A percentile compares a stretch with the other conserved stretches of the same genome.
phyloP scores from a whole-genome alignment of 2,797 vertebrate genomes.

The Hypotaenidia okinawae region DNA sequence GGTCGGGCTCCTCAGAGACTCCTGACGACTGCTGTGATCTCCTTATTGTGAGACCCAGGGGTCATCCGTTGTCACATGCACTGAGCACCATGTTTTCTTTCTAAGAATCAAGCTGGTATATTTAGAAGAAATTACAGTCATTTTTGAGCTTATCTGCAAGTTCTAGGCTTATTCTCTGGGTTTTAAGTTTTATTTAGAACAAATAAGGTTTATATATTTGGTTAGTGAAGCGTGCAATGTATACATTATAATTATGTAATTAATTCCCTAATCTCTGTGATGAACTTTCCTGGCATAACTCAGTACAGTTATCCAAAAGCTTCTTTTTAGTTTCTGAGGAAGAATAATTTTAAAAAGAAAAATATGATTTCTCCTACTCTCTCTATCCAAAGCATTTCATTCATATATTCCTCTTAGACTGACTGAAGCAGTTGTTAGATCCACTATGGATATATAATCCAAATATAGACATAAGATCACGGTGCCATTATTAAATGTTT shows the following conservation, averaged over 20 bases:
- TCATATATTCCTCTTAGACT: slow-evolving; percentile 3
- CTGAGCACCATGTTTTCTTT: neutral
- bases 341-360: slow-evolving; percentile 19
- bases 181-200: slow-evolving; percentile 24
- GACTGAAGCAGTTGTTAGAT: slow-evolving; percentile 20
- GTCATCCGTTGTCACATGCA: neutral
- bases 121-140: neutral
- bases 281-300: slow-evolving; percentile 19
- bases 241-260: slow-evolving; percentile 13
- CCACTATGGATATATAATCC: neutral
- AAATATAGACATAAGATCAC: neutral
- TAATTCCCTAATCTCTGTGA: slow-evolving; percentile 22
- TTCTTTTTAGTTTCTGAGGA: slow-evolving; percentile 4
- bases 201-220: neutral
- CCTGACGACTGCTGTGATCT: neutral
- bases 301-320: neutral
- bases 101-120: neutral
- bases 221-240: neutral
- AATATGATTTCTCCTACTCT: neutral
- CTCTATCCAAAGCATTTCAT: slow-evolving; percentile 3
- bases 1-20: neutral
- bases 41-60: neutral
- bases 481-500: neutral
- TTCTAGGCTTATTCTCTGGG: slow-evolving; percentile 1
- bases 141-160: slow-evolving; percentile 10